phyloP scores from a whole-genome alignment of 1,140 invertebrate genomes.

The Maniola jurtina region DNA sequence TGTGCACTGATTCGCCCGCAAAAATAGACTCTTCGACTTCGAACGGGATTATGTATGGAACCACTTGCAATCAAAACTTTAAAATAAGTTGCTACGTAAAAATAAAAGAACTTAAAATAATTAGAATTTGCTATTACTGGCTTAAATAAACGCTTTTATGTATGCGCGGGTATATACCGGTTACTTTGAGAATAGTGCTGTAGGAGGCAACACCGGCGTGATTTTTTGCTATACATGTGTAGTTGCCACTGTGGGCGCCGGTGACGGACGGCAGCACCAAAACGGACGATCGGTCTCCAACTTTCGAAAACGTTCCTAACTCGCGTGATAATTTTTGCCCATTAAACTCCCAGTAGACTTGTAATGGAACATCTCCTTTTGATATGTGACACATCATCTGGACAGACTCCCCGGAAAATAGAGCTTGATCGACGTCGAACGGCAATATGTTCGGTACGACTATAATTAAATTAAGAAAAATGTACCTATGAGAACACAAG shows the following conservation, averaged over 20 bases:
- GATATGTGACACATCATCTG: conserved; percentile 83
- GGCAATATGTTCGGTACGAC: conserved; percentile 82
- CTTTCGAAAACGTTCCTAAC: conserved; percentile 74
- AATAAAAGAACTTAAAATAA: conserved; percentile 32
- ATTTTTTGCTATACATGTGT: conserved; percentile 87
- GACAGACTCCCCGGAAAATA: conserved; percentile 81
- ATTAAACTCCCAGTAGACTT: conserved; percentile 81
- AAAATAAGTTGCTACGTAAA: conserved; percentile 35
- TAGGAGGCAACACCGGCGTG: conserved; percentile 83
- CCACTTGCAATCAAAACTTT: conserved; percentile 62
- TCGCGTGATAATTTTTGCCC: conserved; percentile 51
- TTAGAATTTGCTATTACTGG: neutral
- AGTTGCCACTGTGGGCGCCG: conserved; percentile 84
- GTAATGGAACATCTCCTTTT: conserved; percentile 83
- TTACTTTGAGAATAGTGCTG: conserved; percentile 84
- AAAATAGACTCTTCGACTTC: conserved; percentile 84
- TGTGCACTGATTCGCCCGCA: conserved; percentile 84
- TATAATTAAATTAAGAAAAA: conserved; percentile 49
- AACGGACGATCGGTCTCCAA: conserved; percentile 74
- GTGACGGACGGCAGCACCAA: conserved; percentile 76
- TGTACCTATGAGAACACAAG: conserved; percentile 43
- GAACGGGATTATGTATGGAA: conserved; percentile 84
- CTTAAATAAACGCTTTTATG: conserved; percentile 12
- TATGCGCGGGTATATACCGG: conserved; percentile 78
- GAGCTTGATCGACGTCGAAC: conserved; percentile 65